Percentiles rank a stretch among this genome's conserved stretches.
phyloP scores from a whole-genome alignment of 2,888 invertebrate genomes.

The Caenorhabditis japonica region DNA sequence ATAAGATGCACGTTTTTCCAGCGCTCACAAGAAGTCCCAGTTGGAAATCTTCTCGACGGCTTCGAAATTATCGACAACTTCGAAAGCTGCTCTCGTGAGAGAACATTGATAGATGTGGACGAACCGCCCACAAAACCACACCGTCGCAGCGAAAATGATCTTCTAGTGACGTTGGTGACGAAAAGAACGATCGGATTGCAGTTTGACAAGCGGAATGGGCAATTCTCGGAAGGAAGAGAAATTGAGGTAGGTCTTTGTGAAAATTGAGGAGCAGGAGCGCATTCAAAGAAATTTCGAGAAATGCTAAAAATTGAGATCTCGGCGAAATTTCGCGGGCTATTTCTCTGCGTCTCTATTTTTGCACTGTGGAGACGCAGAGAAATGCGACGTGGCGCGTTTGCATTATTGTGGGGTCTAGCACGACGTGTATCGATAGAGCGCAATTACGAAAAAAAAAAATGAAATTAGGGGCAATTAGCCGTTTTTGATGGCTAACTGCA shows the following conservation, averaged over 20 bases:
- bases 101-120: not conserved
- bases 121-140: not conserved
- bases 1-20: not conserved
- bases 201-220: conserved; percentile 6
- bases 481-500: no score
- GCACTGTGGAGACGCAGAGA: no score
- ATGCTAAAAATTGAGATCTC: no score
- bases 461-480: no score
- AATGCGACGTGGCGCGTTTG: no score
- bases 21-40: conserved; percentile 17
- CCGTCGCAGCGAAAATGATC: not conserved
- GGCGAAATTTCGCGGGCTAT: no score
- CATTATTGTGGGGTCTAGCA: no score
- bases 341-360: no score
- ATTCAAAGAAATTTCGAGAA: no score
- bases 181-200: conserved; percentile 10
- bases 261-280: no score
- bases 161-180: conserved; percentile 21
- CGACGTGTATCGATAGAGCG: no score
- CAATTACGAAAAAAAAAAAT: no score
- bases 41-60: conserved; percentile 25
- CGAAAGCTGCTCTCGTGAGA: conserved; percentile 3
- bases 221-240: conserved; percentile 2
- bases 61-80: conserved; percentile 23
- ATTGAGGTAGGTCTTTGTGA: conserved; percentile 16